Evolutionary conservation across 2,888 invertebrate species (phyloP).

Genomic region (Trissoscelio sp.): DNA sequence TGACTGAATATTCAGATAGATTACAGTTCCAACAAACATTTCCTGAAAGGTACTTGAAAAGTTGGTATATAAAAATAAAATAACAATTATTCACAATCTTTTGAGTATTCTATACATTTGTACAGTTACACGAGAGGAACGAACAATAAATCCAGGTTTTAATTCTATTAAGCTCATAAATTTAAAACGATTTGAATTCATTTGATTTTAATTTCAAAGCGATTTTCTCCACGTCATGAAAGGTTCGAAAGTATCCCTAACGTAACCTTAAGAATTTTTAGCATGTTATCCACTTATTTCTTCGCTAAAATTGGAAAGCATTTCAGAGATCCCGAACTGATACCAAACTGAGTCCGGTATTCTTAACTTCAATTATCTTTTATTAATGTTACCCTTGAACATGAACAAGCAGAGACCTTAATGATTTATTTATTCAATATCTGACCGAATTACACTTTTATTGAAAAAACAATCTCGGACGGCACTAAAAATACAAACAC

Average conservation of each 20-base stretch:
- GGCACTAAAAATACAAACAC: not conserved
- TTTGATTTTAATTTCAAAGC: slow-evolving; percentile 13
- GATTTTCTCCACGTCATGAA: not conserved
- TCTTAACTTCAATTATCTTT: slow-evolving; percentile 35
- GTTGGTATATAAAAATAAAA: not conserved
- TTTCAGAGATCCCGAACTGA: slow-evolving; percentile 9
- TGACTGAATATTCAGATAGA: not conserved
- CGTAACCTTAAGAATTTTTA: slow-evolving; percentile 10
- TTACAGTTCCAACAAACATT: not conserved
- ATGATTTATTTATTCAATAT: slow-evolving; percentile 13
- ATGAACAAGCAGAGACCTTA: slow-evolving; percentile 6
- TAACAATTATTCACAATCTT: not conserved
- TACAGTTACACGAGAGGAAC: not conserved
- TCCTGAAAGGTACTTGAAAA: not conserved
- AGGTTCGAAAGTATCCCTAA: not conserved
- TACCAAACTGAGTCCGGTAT: slow-evolving; percentile 16
- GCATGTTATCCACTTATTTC: slow-evolving; percentile 23
- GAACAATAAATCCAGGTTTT: not conserved
- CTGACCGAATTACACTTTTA: not conserved
- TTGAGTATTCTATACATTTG: not conserved
- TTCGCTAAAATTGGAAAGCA: slow-evolving; percentile 31
- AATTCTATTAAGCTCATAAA: slow-evolving; percentile 4
- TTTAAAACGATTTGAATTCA: slow-evolving; percentile 1
- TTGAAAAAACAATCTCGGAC: not conserved
- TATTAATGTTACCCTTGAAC: slow-evolving; percentile 33